Evolutionary conservation across 2,797 vertebrate species (phyloP).

Genomic region (Danio aesculapii): DNA sequence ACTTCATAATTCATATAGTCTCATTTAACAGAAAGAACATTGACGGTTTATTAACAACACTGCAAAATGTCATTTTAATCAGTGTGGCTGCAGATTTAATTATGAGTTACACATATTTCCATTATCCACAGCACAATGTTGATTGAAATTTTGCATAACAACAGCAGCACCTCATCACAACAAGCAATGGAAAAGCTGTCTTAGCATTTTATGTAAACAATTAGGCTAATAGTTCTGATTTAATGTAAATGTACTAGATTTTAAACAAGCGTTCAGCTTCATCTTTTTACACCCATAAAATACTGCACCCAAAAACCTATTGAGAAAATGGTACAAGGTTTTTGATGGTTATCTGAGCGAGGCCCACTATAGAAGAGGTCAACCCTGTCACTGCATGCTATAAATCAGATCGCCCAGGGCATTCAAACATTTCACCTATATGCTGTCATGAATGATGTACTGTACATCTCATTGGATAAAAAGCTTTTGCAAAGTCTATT

Average conservation of each 20-base stretch:
- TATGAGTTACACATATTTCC: slow-evolving; percentile 12
- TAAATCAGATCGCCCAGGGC: slow-evolving; percentile 14
- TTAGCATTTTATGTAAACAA: slow-evolving; percentile 40
- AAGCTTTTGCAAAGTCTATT: neutral
- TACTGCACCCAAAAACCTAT: neutral
- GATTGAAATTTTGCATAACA: slow-evolving; percentile 38
- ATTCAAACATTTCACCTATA: slow-evolving; percentile 12
- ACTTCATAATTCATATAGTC: neutral
- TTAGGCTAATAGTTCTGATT: neutral
- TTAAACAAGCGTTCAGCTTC: neutral
- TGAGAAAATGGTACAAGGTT: neutral
- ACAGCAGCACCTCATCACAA: slow-evolving; percentile 18
- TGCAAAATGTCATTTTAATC: neutral
- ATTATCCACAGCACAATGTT: slow-evolving; percentile 17
- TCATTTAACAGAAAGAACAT: slow-evolving; percentile 1
- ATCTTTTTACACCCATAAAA: neutral
- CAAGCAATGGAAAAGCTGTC: slow-evolving; percentile 34
- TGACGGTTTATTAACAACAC: slow-evolving; percentile 8
- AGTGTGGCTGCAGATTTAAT: slow-evolving; percentile 13
- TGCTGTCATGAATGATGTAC: slow-evolving; percentile 12
- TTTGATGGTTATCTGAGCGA: neutral
- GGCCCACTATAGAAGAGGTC: slow-evolving; percentile 17
- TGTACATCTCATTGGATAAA: slow-evolving; percentile 9
- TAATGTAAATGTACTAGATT: too few species aligned
- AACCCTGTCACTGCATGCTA: neutral